Evolutionary conservation across 1,140 invertebrate species (phyloP).

Genomic region (Formica exsecta): DNA sequence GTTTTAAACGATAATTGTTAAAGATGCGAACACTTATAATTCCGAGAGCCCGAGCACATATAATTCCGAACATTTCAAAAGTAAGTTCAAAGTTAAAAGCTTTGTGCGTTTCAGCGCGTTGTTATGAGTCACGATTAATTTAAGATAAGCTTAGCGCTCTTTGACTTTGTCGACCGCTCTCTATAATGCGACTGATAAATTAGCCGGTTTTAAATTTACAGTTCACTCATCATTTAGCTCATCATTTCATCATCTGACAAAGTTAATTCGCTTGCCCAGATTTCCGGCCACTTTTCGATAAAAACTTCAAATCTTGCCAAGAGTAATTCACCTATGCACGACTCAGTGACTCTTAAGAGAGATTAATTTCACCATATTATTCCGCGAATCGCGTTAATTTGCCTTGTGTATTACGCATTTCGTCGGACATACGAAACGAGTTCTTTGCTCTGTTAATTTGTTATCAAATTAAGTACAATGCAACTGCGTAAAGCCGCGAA

Average conservation of each 20-base stretch:
- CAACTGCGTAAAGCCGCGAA: constrained; percentile 35
- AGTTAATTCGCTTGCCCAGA: constrained; percentile 36
- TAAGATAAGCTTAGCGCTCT: constrained; percentile 50
- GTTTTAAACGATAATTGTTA: constrained; percentile 13
- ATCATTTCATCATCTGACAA: constrained; percentile 39
- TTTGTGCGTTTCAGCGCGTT: constrained; percentile 11
- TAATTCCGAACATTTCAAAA: constrained; percentile 14
- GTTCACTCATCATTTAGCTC: constrained; percentile 44
- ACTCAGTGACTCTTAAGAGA: constrained; percentile 53
- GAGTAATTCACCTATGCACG: constrained; percentile 52
- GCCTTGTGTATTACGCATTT: constrained; percentile 30
- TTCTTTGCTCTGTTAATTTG: constrained; percentile 39
- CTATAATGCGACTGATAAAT: constrained; percentile 49
- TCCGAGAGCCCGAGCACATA: not conserved
- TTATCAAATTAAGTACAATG: constrained; percentile 39
- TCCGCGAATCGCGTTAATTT: constrained; percentile 46
- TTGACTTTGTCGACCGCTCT: constrained; percentile 10
- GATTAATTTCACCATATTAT: constrained; percentile 48
- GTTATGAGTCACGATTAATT: constrained; percentile 53
- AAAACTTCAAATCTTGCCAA: constrained; percentile 46
- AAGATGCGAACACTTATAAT: not conserved
- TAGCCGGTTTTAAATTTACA: constrained; percentile 55
- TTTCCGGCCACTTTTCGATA: constrained; percentile 22
- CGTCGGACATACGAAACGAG: constrained; percentile 34
- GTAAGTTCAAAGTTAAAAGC: not conserved